Evolutionary conservation across 2,888 invertebrate genomes (phyloP).

Genomic region (Eristalis arbustorum): DNA sequence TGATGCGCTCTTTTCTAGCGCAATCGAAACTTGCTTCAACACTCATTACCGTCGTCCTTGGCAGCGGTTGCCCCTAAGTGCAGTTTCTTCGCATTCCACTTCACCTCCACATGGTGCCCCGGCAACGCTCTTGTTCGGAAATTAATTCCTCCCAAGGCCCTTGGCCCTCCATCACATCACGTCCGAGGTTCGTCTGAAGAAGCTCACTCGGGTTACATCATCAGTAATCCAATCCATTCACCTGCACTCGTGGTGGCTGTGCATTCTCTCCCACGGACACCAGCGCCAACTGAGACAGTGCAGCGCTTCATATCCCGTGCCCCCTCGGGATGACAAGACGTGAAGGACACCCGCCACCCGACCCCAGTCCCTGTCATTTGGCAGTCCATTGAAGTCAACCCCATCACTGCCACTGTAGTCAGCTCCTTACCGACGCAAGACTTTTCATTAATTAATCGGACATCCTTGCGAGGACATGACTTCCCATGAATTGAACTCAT

Average conservation of each 20-base stretch:
- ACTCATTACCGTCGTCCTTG: not conserved
- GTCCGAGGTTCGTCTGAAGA: not conserved
- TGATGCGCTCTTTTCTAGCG: not conserved
- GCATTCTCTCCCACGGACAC: not conserved
- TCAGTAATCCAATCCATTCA: not conserved
- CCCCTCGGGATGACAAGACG: not conserved
- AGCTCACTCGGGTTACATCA: not conserved
- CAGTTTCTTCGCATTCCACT: not conserved
- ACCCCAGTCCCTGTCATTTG: not conserved
- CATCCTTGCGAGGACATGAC: not conserved
- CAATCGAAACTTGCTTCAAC: not conserved
- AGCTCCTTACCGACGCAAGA: not conserved
- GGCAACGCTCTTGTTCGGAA: not conserved
- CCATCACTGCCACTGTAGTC: not conserved
- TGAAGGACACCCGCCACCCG: no score
- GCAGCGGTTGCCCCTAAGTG: not conserved
- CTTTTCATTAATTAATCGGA: not conserved
- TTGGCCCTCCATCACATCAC: no score
- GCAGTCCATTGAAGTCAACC: not conserved
- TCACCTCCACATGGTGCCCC: not conserved
- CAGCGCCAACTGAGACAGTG: not conserved
- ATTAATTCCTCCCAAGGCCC: not conserved
- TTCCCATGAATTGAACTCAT: not conserved
- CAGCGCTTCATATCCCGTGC: not conserved
- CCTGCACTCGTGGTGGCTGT: not conserved